Evolutionary conservation across 1,140 invertebrate genomes (phyloP), one percentile per base, ranked within the genome.

Genomic region (Solen grandis): DNA sequence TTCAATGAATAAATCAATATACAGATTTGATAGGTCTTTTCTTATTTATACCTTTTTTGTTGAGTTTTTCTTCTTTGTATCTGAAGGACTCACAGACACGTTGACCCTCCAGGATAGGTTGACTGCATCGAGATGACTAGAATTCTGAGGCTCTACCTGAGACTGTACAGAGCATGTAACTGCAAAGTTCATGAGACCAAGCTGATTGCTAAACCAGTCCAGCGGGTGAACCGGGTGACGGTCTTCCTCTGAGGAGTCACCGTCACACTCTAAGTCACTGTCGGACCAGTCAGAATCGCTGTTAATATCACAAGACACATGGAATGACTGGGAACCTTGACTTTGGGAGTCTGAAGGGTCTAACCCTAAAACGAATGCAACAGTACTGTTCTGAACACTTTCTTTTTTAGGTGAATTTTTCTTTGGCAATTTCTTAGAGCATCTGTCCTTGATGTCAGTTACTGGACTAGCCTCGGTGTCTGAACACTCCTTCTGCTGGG

Each of bases 231-330:
- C n/a, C n/a, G n/a, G 27, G 8, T 66, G 75, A 57, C 22, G n/a
- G 10, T 73, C 76, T 35, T 77, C 81, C 19, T 73, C 74, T 22
- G 69, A 78, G 2, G 46, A 41, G 46, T 68, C 57, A 29, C 66
- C 75, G 60, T 78, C 75, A 69, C 31, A 52, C 2, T 78, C 75
- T 59, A 5, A 29, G n/a, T 78, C 74, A 70, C 35, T 59, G 35
- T 72, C 75, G 33, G 55, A 31, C 81, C 75, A 77, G 46, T 83
- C 81, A 16, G 55, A 69, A 59, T 62, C 63, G 68, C 25, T 35
- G 50, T 83, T 68, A 31, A 46, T 62, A 50, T 83, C 76, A 79
- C 59, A 57, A 27, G 22, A 36, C 46, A 46, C 19, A 55, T 57
- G 59, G 35, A 66, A 60, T 57, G 57, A 46, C 19, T 68, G 52